Percentiles rank a stretch among this genome's conserved stretches.
Evolutionary conservation across 1,140 invertebrate species (phyloP).

Genomic region (Berghia stephanieae): DNA sequence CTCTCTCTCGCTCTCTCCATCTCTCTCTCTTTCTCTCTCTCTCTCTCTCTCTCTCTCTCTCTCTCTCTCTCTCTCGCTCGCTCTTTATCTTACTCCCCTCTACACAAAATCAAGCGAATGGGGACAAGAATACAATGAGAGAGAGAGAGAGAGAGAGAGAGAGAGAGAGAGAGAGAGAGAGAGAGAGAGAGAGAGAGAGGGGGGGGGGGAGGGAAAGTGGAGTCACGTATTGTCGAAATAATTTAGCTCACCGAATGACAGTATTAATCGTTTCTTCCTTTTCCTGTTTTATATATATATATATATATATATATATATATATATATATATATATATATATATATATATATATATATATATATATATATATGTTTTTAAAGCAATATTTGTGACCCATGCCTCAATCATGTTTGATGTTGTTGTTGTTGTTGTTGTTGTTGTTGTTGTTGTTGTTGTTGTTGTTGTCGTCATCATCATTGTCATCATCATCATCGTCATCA

Average conservation of each 20-base stretch:
- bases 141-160: constrained; percentile 18
- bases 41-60: constrained; percentile 6
- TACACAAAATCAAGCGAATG: background rate
- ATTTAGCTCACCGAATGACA: constrained; percentile 81
- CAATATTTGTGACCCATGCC: too few relatives aligned
- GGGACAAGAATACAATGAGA: background rate
- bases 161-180: constrained; percentile 1
- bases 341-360: too few relatives aligned
- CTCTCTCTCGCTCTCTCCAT: background rate
- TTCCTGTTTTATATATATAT: too few relatives aligned
- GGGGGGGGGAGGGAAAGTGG: background rate
- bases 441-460: background rate
- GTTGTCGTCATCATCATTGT: background rate
- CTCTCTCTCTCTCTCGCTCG: background rate
- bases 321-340: too few relatives aligned
- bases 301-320: too few relatives aligned
- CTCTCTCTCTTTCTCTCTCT: background rate
- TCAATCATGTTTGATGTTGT: too few relatives aligned
- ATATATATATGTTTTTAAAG: too few relatives aligned
- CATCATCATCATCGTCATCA: background rate
- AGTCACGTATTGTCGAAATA: too few relatives aligned
- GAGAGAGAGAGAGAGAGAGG: background rate
- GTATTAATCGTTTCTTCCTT: constrained; percentile 77
- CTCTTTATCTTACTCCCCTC: background rate
- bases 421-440: background rate